Base-by-base conservation (phyloP, 2,113 vertebrate species). In the Mola mola region DNA sequence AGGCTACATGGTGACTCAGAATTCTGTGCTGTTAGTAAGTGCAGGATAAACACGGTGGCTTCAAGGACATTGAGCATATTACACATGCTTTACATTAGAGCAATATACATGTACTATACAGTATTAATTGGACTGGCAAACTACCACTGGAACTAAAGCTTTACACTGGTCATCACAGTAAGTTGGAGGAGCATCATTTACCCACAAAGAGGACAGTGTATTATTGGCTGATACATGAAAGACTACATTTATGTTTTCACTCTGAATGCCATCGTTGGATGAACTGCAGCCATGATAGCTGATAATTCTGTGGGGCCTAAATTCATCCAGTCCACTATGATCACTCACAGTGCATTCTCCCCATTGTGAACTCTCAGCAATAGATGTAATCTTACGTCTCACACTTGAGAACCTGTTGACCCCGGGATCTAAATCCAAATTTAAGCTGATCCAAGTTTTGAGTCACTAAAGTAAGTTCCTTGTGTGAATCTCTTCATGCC, bases 41-140 rank as follows among this genome's bases (percentile, higher is more conserved):
- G 63, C 72, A 62, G 38, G 63, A 69, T 60, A 65, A 78, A 73
- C 66, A 57, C 16, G 25, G 70, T 48, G 50, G 50, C 43, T 59
- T 81, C 51, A 61, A 65, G 13, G 57, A 85, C 67, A 74, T 46
- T 37, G 15, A 78, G 69, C 55, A 50, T 64, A 79, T 71, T 36
- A 82, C 64, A 79, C 76, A 84, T 75, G 74, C 78, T 26, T 72
- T 66, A 71, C 77, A 78, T n/a, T 47, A 44, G 60, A 62, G 62
- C 60, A 71, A 73, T 77, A 70, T 69, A 73, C 55, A 78, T 61
- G 43, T 72, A 59, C 46, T 74, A 66, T 75, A 77, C 37, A 79
- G 46, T 62, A 66, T 78, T 79, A 66, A 76, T 21, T 42, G 48
- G 52, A 82, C 65, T 64, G 59, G 76, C 67, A 68, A 72, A 65